Conservation (phyloP, 2,888 invertebrate genomes). For the Ischnura elegans region DNA sequence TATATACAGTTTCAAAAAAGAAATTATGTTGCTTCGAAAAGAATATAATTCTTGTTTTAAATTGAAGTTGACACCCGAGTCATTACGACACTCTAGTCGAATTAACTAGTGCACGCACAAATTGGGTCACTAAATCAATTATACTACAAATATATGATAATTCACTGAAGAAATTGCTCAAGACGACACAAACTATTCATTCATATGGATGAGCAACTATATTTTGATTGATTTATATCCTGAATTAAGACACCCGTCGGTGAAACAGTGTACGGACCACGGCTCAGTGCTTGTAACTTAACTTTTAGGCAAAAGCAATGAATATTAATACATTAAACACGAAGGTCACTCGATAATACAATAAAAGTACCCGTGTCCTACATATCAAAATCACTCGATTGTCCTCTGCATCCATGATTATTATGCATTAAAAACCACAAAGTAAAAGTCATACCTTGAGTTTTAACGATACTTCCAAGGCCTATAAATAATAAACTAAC, state of each 20-base stretch:
- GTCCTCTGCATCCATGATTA: conserved; percentile 33
- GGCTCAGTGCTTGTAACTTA: neutral
- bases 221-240: neutral
- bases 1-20: neutral
- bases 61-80: neutral
- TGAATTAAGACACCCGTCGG: neutral
- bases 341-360: neutral
- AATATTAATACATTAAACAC: neutral
- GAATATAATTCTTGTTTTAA: neutral
- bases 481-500: conserved; percentile 67
- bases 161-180: neutral
- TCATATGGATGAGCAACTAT: neutral
- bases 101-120: neutral
- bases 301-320: neutral
- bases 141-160: neutral
- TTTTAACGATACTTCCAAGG: conserved; percentile 66
- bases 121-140: neutral
- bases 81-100: neutral
- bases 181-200: neutral
- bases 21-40: neutral
- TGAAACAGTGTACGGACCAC: neutral
- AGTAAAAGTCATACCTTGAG: conserved; percentile 51
- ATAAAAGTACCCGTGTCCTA: conserved; percentile 39
- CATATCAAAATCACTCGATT: conserved; percentile 61
- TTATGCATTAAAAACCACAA: conserved; percentile 48